Percentiles rank a stretch among this genome's conserved stretches.
Evolutionary conservation across 2,113 vertebrate species (phyloP).

Genomic region (Odocoileus virginianus): DNA sequence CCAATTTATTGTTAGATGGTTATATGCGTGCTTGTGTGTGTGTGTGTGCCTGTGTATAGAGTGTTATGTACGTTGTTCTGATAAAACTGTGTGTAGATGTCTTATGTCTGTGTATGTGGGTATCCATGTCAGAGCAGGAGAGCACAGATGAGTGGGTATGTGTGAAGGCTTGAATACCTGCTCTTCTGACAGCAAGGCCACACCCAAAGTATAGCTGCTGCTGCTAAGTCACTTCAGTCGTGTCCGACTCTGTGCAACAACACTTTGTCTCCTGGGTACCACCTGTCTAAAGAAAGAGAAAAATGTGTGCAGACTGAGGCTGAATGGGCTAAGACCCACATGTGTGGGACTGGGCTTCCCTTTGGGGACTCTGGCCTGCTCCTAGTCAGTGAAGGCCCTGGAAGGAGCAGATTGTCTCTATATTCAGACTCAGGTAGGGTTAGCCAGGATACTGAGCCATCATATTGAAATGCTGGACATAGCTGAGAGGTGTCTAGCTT

Average conservation of each 20-base stretch:
- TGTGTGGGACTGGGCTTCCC: neutral
- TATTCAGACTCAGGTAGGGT: neutral
- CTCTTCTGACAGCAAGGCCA: neutral
- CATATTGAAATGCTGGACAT: neutral
- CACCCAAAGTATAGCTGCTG: neutral
- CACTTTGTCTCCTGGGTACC: neutral
- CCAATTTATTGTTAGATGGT: neutral
- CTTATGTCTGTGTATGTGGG: neutral
- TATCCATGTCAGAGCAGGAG: neutral
- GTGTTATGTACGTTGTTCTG: neutral
- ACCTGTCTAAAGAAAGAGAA: neutral
- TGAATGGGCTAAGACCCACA: neutral
- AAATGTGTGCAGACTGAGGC: neutral
- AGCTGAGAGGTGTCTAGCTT: neutral
- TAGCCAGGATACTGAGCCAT: neutral
- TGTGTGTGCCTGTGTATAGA: neutral
- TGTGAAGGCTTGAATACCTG: neutral
- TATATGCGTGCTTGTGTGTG: neutral
- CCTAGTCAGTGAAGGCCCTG: neutral
- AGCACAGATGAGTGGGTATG: neutral
- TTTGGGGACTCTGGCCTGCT: neutral
- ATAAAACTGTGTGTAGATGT: neutral
- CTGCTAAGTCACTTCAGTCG: neutral
- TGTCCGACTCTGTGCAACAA: neutral
- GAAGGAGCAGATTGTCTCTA: neutral